phyloP scores from a whole-genome alignment of 2,797 vertebrate species.

The Pampus argenteus region DNA sequence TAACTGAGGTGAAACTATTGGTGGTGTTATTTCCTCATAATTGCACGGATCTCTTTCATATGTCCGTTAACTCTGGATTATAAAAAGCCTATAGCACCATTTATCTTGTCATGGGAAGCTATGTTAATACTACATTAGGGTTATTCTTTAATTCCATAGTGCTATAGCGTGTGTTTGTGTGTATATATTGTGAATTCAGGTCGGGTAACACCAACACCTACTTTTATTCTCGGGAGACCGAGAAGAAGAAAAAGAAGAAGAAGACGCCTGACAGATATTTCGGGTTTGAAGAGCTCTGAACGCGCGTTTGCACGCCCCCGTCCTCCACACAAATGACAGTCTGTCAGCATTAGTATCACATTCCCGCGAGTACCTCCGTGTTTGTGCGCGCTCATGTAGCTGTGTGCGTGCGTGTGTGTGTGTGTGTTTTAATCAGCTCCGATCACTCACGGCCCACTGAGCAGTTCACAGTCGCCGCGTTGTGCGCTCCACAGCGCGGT shows the following conservation, averaged over 20 bases:
- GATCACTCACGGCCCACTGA: conserved; percentile 61
- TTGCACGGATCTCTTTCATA: background rate
- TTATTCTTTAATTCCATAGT: conserved; percentile 1
- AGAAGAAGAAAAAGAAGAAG: background rate
- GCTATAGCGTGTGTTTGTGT: too few relatives aligned
- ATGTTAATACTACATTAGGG: background rate
- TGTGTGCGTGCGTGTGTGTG: conserved; percentile 13
- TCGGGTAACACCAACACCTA: conserved; percentile 38
- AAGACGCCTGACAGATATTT: conserved; percentile 46
- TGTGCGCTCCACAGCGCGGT: conserved; percentile 57
- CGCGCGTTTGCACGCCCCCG: conserved; percentile 42
- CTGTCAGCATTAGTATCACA: conserved; percentile 52
- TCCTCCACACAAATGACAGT: conserved; percentile 45
- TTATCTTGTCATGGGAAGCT: too few relatives aligned
- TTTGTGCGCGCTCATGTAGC: background rate
- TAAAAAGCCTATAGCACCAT: background rate
- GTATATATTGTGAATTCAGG: conserved; percentile 45
- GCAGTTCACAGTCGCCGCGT: conserved; percentile 56
- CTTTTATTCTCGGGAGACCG: conserved; percentile 6
- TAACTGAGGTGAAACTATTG: background rate
- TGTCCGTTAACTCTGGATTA: background rate
- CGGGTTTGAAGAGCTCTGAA: conserved; percentile 20
- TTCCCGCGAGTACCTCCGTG: conserved; percentile 24
- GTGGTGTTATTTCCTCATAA: background rate
- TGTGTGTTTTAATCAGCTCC: conserved; percentile 58